Evolutionary conservation across 1,140 invertebrate genomes (phyloP).

Genomic region (Reticulitermes speratus): DNA sequence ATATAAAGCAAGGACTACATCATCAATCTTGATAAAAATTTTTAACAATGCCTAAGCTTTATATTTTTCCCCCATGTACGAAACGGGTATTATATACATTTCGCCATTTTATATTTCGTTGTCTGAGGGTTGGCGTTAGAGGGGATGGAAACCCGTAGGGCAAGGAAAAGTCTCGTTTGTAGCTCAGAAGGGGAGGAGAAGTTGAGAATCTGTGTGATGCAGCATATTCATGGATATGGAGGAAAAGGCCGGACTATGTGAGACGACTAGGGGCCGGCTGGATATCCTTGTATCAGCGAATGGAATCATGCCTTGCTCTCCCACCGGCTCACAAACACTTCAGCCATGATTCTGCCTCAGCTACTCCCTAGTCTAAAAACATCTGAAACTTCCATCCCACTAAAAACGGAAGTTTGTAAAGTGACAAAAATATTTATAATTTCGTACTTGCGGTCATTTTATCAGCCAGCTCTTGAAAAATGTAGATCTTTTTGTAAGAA

Average conservation of each 20-base stretch:
- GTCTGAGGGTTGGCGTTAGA: background rate
- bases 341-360: background rate
- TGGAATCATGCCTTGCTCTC: background rate
- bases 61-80: background rate
- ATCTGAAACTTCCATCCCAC: background rate
- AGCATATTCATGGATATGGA: background rate
- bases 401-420: too few species aligned
- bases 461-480: too few species aligned
- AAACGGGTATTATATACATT: background rate
- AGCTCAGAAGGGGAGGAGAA: background rate
- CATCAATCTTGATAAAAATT: constrained; percentile 17
- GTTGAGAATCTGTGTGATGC: constrained; percentile 1
- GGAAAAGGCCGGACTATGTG: constrained; percentile 4
- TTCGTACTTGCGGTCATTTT: too few species aligned
- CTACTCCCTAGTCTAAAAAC: background rate
- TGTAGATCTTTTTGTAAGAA: too few species aligned
- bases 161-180: background rate
- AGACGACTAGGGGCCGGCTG: background rate
- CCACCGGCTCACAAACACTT: background rate
- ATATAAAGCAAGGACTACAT: background rate
- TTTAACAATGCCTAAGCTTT: constrained; percentile 10
- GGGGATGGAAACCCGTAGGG: constrained; percentile 11
- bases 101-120: constrained; percentile 11
- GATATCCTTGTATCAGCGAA: constrained; percentile 15
- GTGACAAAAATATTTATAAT: too few species aligned